Base-by-base conservation (phyloP, 1,140 invertebrate species). In the Littorina saxatilis region DNA sequence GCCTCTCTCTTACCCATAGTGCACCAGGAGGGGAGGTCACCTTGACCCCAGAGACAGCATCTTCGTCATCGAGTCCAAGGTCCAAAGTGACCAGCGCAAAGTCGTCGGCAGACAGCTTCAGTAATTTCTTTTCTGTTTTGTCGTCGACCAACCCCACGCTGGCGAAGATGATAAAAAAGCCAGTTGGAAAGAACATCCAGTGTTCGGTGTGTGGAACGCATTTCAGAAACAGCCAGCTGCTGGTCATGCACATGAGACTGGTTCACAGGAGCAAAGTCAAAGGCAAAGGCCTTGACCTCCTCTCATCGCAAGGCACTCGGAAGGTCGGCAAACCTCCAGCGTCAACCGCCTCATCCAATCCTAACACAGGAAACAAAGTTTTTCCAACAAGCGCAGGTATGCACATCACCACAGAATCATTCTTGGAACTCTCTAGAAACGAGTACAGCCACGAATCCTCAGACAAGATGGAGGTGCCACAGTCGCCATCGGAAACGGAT, bases 231-330 rank as follows among this genome's bases (percentile, higher is more conserved):
- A 63, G 7, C 39, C 63, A 66, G 58, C 76, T 78, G 0, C 58
- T 78, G 37, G 50, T 17, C 55, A 78, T 78, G 76, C 76, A 78
- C 58, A 78, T 78, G 76, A 52, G 76, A 23, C 58, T 78, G 35
- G 58, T 78, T 32, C 76, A 78, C 55, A 58, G 76, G 11, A 78
- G 39, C 32, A 37, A 15, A 23, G 29, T 35, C 39, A 1, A 4
- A 2, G 61, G 13, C 5, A 66, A 29, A 66, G 35, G 43, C 27
- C 2, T 35, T 35, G 66, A 68, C 7, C 9, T 39, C 2, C 4
- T 40, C 66, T 5, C 1, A 13, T 13, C 35, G 7, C 35, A 5
- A 23, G 15, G 27, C 32, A 68, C 5, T 23, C 2, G 39, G 9
- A 29, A 39, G 11, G 23, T 35, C 35, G 32, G 32, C 15, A 39